Evolutionary conservation across 2,888 invertebrate species (phyloP), one percentile per base, ranked within the genome.

Genomic region (Pyralis farinalis): DNA sequence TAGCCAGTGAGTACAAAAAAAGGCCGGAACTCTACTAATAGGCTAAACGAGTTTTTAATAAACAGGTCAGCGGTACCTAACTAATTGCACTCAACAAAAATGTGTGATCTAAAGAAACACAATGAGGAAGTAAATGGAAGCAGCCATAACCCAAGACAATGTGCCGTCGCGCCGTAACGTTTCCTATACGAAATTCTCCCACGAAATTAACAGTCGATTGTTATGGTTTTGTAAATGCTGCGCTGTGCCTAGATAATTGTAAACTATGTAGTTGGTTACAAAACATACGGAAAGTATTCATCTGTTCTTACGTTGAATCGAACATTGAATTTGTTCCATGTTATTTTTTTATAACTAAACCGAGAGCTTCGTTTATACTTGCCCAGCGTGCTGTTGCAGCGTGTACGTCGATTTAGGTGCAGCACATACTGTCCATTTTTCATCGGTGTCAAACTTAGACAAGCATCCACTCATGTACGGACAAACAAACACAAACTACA

Each of bases 161-260:
- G 11, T 31, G 12, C 8, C 12, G 5, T 11, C 48, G 54, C 16
- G 43, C 43, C 48, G 54, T 43, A 56, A 51, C 58, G 47, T 51
- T 68, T 65, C 52, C 62, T 65, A 57, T 55, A 51, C 44, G 41
- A 54, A 55, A 59, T 37, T 57, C 57, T 79, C 83, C 61, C 81
- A 83, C 71, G 72, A 72, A 71, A 71, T 69, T 62, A 71, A 67
- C 59, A 58, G 61, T 60, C 75, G 55, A 76, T 79, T 72, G 81
- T 72, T 60, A 59, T 58, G 59, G 66, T 77, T 72, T 73, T 69
- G 70, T 66, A 66, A 74, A 60, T 63, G 25, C 25, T 25, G 25
- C 7, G 25, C 25, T 25, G 25, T 25, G 25, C 25, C 25, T 25
- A 25, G 25, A 25, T 25, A 25, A 25, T 25, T 25, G 25, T 25